Evolutionary conservation across 64 coral and sea anemone species (phyloP), one percentile per base, ranked within the genome.

Genomic region (Anthopleura sola): DNA sequence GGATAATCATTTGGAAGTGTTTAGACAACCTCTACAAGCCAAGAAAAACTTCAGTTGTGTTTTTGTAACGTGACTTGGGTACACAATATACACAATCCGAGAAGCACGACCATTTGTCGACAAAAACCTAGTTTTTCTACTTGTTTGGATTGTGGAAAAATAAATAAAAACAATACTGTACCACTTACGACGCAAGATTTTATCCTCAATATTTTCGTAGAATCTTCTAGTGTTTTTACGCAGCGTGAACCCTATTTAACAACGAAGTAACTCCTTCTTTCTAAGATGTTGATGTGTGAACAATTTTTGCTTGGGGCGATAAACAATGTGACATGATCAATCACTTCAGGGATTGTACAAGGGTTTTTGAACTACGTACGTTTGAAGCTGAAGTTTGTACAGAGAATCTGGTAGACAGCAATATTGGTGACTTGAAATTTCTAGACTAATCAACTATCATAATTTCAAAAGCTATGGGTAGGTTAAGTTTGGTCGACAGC

Each of bases 161-260:
- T 14, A 71, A 71, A 15, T 33, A 32, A 9, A 71, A 31, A 71
- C 28, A 14, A 0, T 34, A 34, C 28, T 32, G 34, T 71, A 32
- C 58, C 58, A 62, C n/a, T 71, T 15, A 34, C n/a, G 7, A 5
- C 11, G 66, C 29, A 34, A 71, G 28, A 28, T 71, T 71, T 31
- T 71, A 11, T 11, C 13, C 14, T 15, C 5, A 16, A 71, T 71
- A 34, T 71, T 34, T 24, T 71, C 66, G 23, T 34, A 71, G 66
- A 71, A 71, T 71, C 29, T 34, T 71, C 66, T 71, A 34, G 66
- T 62, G 11, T 31, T 33, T 32, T 71, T 71, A 28, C 66, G 31
- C 66, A 71, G 66, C 31, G 66, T 71, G 66, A 71, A 71, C 66
- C 1, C 66, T 71, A 31, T 71, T 71, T 71, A 71, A 71, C 20